Evolutionary conservation across 2,113 vertebrate genomes (phyloP), one percentile per base, ranked within the genome.

Genomic region (Aegithalos caudatus): DNA sequence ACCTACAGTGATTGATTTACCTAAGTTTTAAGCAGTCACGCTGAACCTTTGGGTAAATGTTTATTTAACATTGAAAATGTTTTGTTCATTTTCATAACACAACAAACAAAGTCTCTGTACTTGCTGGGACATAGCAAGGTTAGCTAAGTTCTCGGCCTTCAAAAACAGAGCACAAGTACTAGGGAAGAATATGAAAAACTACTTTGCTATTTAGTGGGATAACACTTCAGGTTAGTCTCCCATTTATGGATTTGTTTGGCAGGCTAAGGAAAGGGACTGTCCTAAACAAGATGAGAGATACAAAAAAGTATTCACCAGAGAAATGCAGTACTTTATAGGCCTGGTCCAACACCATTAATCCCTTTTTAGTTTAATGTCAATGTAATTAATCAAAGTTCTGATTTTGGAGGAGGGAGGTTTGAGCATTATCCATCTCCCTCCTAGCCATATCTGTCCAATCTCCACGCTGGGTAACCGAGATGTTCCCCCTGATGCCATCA

Each of bases 1-100:
- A 96, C 73, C 28, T 86, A 29, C 69, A 66, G 51, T 92, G 85
- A 95, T 80, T 95, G 88, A 94, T 95, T 97, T 92, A 92, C 70
- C 88, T n/a, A 79, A 90, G 80, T 70, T 95, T 86, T 78, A 87
- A 80, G 78, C 85, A 92, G 76, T 74, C 92, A 88, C 0, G 2
- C 23, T 60, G 76, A 93, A 95, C 60, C 51, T 86, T 67, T 90
- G 72, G 74, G 94, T 90, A 96, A 97, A 95, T 61, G 87, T 95
- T 97, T 95, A 73, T 74, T 93, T 92, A 96, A 87, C 56, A 56
- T 40, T 48, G 62, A 70, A 94, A 94, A 92, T 38, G 57, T 81
- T 86, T 87, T 91, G 81, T 56, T 92, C 48, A 5, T 95, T 92
- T 93, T 81, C 78, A 88, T 74, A 60, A 88, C 74, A 83, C 89